Evolutionary conservation across 2,113 vertebrate species (phyloP), one percentile per base, ranked within the genome.

Genomic region (Gobio gobio): DNA sequence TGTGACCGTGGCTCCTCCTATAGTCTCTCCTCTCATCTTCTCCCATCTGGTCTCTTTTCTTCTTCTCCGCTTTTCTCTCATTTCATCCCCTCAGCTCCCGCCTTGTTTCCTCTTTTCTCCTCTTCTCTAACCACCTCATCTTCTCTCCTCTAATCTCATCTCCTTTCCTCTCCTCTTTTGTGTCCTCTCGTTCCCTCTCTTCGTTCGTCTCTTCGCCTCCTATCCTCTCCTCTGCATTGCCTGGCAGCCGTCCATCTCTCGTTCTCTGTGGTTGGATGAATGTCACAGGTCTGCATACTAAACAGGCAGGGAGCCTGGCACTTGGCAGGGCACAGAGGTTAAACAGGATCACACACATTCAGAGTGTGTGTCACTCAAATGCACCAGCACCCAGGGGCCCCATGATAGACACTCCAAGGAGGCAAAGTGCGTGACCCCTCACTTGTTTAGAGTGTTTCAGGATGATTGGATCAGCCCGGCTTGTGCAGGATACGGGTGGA

Each of bases 381-480:
- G 18, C 43, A 26, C 29, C 54, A 70, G 83, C 68, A 74, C 84
- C 82, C 78, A 58, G 78, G 85, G 73, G 58, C 54, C 56, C 72
- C 81, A 78, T 89, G 87, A 86, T 87, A 88, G 84, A 86, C 58
- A 61, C 83, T 80, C 54, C 22, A 59, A 83, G 83, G 59, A 90
- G 79, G 59, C 40, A 29, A 51, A 24, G 83, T 86, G 77, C 84
- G 36, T 87, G 89, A 89, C 91, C 89, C 90, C 76, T 87, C 29
- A 56, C 83, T 90, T 91, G 87, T 93, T 91, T 85, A 78, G 85
- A 88, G 82, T 88, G 84, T 89, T 86, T 90, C 86, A 61, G 88
- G 43, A 22, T 91, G 92, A 92, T 91, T 92, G 91, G 91, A 91
- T 94, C 89, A 92, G 87, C 87, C 89, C 64, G 68, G 87, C 76